Evolutionary conservation across 2,113 vertebrate genomes (phyloP).

Genomic region (Aegotheles bennettii): DNA sequence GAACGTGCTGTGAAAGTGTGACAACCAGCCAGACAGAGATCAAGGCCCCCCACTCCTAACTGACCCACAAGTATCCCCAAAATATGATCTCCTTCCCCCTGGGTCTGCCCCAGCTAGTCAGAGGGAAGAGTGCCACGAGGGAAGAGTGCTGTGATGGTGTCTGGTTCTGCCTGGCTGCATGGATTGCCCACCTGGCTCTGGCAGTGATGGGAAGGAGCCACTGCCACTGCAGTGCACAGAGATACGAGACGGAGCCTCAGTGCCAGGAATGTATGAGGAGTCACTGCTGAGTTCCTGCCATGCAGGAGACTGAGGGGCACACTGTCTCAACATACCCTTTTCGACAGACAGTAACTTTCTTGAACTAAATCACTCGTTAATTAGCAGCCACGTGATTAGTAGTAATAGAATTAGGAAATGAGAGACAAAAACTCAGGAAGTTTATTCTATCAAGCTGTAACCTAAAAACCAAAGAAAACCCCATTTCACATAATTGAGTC

Average conservation of each 20-base stretch:
- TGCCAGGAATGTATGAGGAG: neutral
- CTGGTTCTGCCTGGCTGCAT: neutral
- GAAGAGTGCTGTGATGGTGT: no score
- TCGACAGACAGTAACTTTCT: neutral
- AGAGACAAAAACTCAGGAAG: neutral
- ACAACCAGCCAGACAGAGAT: neutral
- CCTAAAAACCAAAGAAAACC: neutral
- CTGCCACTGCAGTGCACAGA: neutral
- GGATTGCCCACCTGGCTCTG: neutral
- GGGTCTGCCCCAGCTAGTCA: neutral
- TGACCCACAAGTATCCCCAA: neutral
- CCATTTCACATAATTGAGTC: neutral
- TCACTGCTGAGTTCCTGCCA: accelerated
- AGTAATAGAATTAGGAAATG: neutral
- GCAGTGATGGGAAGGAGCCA: neutral
- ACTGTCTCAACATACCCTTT: neutral
- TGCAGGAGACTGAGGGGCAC: neutral
- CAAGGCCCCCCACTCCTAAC: neutral
- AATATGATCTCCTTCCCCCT: neutral
- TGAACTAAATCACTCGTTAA: neutral
- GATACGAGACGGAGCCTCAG: accelerated
- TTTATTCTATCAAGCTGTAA: neutral
- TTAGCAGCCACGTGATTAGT: neutral
- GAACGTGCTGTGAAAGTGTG: accelerated
- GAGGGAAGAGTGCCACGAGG: neutral